Conservation (phyloP, 2,888 invertebrate species). For the Fabriciana adippe region DNA sequence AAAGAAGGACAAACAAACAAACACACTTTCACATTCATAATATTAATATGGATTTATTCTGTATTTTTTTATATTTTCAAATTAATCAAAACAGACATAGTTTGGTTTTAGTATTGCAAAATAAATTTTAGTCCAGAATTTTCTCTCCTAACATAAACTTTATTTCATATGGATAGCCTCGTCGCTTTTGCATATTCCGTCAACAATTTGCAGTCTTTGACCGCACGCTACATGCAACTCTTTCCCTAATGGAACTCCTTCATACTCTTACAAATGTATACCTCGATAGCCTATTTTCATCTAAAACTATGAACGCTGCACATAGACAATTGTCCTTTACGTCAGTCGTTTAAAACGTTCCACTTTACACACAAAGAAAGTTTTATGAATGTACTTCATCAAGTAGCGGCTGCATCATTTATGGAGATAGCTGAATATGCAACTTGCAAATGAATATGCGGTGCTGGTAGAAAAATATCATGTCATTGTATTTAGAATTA, state of each 20-base stretch:
- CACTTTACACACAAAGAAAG: constrained; percentile 68
- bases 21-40: too few species aligned
- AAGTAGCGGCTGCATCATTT: constrained; percentile 31
- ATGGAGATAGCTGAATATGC: constrained; percentile 21
- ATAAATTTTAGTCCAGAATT: neutral
- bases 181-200: constrained; percentile 23
- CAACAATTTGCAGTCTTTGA: constrained; percentile 31
- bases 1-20: too few species aligned
- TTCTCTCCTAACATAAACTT: neutral
- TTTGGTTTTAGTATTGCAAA: neutral
- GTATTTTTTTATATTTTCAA: too few species aligned
- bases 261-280: constrained; percentile 40
- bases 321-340: constrained; percentile 65
- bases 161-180: constrained; percentile 2
- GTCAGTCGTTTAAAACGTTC: constrained; percentile 66
- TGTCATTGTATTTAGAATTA: constrained; percentile 4
- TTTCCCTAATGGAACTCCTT: constrained; percentile 36
- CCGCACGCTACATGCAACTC: constrained; percentile 30
- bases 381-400: constrained; percentile 45
- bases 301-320: constrained; percentile 59
- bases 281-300: constrained; percentile 60
- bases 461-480: constrained; percentile 11
- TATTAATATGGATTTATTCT: too few species aligned
- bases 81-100: too few species aligned
- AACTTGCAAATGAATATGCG: constrained; percentile 12